phyloP scores from a whole-genome alignment of 2,797 vertebrate genomes.

The Mycteria americana region DNA sequence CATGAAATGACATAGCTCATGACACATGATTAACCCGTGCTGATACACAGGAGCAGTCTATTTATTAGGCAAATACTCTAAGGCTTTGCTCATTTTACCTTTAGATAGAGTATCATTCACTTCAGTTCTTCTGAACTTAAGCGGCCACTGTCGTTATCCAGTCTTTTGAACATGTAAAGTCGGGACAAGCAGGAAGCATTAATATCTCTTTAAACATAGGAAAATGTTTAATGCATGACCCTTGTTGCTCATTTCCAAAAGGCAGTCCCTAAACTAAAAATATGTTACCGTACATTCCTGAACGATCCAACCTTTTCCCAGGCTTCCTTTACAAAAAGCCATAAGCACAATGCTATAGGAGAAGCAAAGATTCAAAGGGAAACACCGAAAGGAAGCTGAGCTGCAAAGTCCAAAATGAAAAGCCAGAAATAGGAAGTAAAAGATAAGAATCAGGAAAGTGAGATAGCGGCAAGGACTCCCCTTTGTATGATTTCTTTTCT shows the following conservation, averaged over 20 bases:
- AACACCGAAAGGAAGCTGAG: conserved; percentile 62
- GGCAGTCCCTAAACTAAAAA: conserved; percentile 48
- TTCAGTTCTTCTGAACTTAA: background rate
- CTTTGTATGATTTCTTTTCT: conserved; percentile 59
- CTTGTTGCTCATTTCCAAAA: background rate
- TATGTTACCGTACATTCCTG: conserved; percentile 48
- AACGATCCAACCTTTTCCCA: conserved; percentile 33
- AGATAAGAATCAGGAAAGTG: conserved; percentile 60
- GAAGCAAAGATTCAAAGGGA: conserved; percentile 54
- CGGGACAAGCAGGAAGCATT: background rate
- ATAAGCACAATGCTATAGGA: conserved; percentile 25
- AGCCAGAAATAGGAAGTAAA: conserved; percentile 62
- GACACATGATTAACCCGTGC: background rate
- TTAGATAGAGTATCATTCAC: background rate
- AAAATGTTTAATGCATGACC: background rate
- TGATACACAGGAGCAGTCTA: background rate
- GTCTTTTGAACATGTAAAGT: background rate
- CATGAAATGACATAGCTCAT: background rate
- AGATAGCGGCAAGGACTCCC: conserved; percentile 47
- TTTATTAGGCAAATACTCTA: background rate
- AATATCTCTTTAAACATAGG: background rate
- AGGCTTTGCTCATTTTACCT: background rate
- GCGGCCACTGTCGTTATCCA: background rate
- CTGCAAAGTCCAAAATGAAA: conserved; percentile 64
- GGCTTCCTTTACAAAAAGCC: conserved; percentile 51